phyloP scores from a whole-genome alignment of 2,113 vertebrate species.

The Cyphomyrus discorhynchus region DNA sequence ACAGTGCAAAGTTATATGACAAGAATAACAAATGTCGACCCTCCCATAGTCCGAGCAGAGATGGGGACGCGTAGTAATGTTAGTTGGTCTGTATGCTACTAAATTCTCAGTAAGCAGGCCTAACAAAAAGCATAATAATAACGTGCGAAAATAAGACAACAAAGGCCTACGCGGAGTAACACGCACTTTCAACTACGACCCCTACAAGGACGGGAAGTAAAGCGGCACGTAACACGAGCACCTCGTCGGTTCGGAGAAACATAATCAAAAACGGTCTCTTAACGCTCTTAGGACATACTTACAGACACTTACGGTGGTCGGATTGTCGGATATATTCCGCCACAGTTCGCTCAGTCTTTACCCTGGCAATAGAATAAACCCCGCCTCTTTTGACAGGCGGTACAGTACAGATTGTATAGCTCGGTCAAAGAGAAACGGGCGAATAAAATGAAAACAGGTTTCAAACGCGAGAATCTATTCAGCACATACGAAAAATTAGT shows the following conservation, averaged over 20 bases:
- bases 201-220: not conserved
- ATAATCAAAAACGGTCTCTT: not conserved
- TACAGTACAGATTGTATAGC: too few relatives aligned
- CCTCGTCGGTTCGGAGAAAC: not conserved
- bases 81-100: not conserved
- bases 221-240: not conserved
- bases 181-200: not conserved
- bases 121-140: not conserved
- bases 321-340: not conserved
- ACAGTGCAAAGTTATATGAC: not conserved
- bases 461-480: too few relatives aligned
- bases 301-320: not conserved
- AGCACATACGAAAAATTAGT: not conserved
- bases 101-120: not conserved
- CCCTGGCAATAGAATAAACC: not conserved
- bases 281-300: not conserved
- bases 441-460: not conserved
- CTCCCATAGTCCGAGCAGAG: not conserved
- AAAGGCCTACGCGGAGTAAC: not conserved
- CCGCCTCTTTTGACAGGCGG: not conserved
- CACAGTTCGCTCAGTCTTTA: not conserved
- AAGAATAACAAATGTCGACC: not conserved
- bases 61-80: not conserved
- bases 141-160: not conserved
- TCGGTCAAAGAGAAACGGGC: fast-evolving